Evolutionary conservation across 2,888 invertebrate genomes (phyloP), one percentile per base, ranked within the genome.

Genomic region (Aspidapion aeneum): DNA sequence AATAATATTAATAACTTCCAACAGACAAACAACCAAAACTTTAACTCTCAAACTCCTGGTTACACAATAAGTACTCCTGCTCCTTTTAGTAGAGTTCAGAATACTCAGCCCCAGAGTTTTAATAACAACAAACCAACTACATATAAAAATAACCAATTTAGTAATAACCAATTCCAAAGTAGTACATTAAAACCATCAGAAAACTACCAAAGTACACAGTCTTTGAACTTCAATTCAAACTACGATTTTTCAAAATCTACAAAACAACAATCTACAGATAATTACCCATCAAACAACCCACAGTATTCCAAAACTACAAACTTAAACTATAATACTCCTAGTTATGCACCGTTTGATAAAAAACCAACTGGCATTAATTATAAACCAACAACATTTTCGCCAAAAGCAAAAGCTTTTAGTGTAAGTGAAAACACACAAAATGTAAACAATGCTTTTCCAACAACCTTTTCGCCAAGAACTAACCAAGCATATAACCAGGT

Each of bases 11-110:
- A 5, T 19, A 52, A 52, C 19, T 52, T 9, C n/a, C 17, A 19
- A 19, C 17, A 18, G 19, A 71, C 62, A 69, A 73, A 55, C 60
- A 70, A 65, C 62, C 71, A 64, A 62, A 56, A 50, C 2, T 74
- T 75, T 58, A 74, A 71, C 62, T 72, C 74, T 21, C 70, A 68
- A 21, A 66, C 71, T 58, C 69, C 74, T 1, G 67, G 70, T 52
- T 77, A 75, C 60, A 74, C 76, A 1, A 70, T 78, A 2, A 80
- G 79, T 63, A 80, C 79, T 16, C 79, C 80, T 52, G 78, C 79
- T 2, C 80, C 80, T 2, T 79, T 80, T 69, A 35, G 35, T 35
- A 35, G 35, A 35, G 75, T 73, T 66, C 77, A 75, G 66, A 75
- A 74, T 18, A 75, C 75, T 63, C 75, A 77, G 63, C 71, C 72